phyloP scores from a whole-genome alignment of 2,888 invertebrate genomes.

The Heliothis peltigera region DNA sequence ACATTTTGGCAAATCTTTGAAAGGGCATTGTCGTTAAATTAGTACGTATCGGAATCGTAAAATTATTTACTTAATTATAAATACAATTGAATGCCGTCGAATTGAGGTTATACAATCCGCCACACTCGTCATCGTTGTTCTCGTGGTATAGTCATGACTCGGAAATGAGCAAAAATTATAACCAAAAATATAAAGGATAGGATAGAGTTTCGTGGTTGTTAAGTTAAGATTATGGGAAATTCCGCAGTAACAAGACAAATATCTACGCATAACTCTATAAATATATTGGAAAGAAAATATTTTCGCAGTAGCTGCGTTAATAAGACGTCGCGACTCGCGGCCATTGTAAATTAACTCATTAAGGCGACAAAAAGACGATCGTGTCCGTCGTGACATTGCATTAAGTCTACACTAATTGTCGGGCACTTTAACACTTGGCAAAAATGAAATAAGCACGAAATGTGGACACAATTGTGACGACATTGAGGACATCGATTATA shows the following conservation, averaged over 20 bases:
- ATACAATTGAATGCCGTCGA: no score
- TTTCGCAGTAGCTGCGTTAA: constrained; percentile 56
- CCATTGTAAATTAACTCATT: constrained; percentile 73
- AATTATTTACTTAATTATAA: no score
- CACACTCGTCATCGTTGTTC: no score
- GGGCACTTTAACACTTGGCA: constrained; percentile 54
- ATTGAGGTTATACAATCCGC: no score
- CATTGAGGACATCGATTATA: constrained; percentile 66
- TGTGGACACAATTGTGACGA: constrained; percentile 57
- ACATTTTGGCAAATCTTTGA: no score
- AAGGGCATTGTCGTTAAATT: no score
- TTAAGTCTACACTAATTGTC: constrained; percentile 60
- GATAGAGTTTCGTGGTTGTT: constrained; percentile 21
- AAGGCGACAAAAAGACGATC: constrained; percentile 73
- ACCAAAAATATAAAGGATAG: constrained; percentile 15
- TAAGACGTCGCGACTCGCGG: constrained; percentile 53
- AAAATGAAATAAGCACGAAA: constrained; percentile 68
- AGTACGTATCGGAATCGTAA: no score
- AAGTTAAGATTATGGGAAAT: constrained; percentile 28
- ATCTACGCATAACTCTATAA: constrained; percentile 10
- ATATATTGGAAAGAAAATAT: constrained; percentile 33
- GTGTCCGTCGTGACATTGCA: constrained; percentile 76
- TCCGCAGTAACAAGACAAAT: constrained; percentile 6
- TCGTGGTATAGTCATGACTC: no score
- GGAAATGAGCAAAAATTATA: background rate